A percentile compares a stretch with the other conserved stretches of the same genome.
phyloP scores from a whole-genome alignment of 2,888 invertebrate species.

The Operophtera brumata region DNA sequence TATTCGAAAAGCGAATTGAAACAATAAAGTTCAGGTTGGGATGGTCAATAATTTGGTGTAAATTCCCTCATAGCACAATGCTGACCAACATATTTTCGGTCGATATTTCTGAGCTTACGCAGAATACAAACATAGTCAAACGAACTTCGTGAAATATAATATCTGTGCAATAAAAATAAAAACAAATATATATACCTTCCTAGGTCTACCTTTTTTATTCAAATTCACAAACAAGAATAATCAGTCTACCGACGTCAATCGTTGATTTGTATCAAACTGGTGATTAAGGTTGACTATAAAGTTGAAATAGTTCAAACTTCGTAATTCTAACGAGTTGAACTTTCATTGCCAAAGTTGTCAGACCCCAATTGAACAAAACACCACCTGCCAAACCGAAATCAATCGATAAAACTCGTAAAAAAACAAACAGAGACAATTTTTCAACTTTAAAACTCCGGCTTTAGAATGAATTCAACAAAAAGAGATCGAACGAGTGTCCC shows the following conservation, averaged over 20 bases:
- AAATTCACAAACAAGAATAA: too few relatives aligned
- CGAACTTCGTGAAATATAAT: too few relatives aligned
- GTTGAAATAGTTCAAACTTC: too few relatives aligned
- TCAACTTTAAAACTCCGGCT: conserved; percentile 67
- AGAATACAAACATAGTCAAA: too few relatives aligned
- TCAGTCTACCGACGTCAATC: too few relatives aligned
- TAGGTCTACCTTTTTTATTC: too few relatives aligned
- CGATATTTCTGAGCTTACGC: too few relatives aligned
- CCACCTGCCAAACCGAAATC: conserved; percentile 31
- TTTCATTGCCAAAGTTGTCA: conserved; percentile 14
- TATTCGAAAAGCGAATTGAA: conserved; percentile 12
- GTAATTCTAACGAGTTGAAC: conserved; percentile 8
- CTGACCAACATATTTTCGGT: too few relatives aligned
- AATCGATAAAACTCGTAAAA: conserved; percentile 37
- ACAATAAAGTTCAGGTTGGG: not conserved
- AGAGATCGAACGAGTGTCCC: conserved; percentile 64
- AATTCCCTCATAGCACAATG: not conserved
- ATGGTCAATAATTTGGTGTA: not conserved
- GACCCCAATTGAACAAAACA: conserved; percentile 15
- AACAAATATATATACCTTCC: too few relatives aligned
- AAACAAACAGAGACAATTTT: conserved; percentile 58
- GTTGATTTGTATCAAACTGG: too few relatives aligned
- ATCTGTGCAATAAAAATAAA: too few relatives aligned
- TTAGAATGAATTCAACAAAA: conserved; percentile 66
- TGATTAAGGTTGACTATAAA: too few relatives aligned